A percentile compares a stretch with the other conserved stretches of the same genome.
phyloP scores from a whole-genome alignment of 2,888 invertebrate species.

The Leuctra nigra region DNA sequence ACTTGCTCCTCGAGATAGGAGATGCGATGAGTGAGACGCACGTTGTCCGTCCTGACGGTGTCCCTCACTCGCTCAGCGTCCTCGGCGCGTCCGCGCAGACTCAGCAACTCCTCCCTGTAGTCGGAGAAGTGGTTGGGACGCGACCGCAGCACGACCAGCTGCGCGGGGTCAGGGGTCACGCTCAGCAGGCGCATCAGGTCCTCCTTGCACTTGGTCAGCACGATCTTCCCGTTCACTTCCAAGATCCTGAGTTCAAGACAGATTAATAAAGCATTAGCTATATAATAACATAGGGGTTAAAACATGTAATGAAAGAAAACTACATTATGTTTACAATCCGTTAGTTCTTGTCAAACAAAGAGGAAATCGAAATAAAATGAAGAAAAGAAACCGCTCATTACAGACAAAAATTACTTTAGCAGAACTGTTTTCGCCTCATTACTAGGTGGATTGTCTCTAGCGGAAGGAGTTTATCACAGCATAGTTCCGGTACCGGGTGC shows the following conservation, averaged over 20 bases:
- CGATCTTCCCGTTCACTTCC: slow-evolving; percentile 74
- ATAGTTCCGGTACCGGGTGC: slow-evolving; percentile 3
- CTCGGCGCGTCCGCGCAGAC: slow-evolving; percentile 52
- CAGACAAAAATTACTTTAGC: background rate
- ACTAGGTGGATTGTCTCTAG: slow-evolving; percentile 2
- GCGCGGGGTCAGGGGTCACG: slow-evolving; percentile 54
- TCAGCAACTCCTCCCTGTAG: slow-evolving; percentile 45
- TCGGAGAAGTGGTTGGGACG: slow-evolving; percentile 33
- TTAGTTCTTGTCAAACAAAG: too few species aligned
- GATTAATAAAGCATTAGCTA: too few species aligned
- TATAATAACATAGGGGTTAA: too few species aligned
- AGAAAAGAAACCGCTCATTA: background rate
- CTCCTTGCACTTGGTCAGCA: slow-evolving; percentile 60
- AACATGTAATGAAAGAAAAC: too few species aligned
- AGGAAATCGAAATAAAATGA: background rate
- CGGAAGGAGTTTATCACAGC: slow-evolving; percentile 6
- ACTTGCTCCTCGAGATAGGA: slow-evolving; percentile 87
- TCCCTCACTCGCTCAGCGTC: slow-evolving; percentile 58
- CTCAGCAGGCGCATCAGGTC: slow-evolving; percentile 62
- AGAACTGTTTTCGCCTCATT: background rate
- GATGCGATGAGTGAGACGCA: slow-evolving; percentile 78
- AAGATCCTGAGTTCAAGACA: too few species aligned
- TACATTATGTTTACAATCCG: background rate
- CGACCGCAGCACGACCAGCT: slow-evolving; percentile 51
- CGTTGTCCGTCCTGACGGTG: slow-evolving; percentile 64